phyloP scores from a whole-genome alignment of 2,888 invertebrate genomes.

The Philopedon plagiatum region DNA sequence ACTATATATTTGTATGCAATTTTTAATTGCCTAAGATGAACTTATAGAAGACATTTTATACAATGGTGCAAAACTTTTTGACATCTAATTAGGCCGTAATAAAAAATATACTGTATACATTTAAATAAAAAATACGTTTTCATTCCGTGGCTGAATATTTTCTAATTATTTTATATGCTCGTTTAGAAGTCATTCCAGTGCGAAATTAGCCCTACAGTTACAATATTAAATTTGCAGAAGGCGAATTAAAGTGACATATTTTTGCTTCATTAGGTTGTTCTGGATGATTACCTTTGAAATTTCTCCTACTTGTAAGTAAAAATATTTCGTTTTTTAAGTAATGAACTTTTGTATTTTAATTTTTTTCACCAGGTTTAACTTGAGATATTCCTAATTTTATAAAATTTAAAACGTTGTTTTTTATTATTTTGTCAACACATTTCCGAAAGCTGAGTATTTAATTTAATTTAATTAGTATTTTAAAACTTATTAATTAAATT shows the following conservation, averaged over 20 bases:
- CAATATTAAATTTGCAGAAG: conserved; percentile 7
- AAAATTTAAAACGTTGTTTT: not conserved
- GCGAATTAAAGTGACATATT: conserved; percentile 5
- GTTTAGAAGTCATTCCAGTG: not conserved
- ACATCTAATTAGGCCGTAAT: no score
- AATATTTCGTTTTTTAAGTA: not conserved
- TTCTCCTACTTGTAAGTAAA: not conserved
- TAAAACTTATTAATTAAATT: no score
- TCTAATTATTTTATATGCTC: not conserved
- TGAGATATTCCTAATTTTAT: not conserved
- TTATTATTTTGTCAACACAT: not conserved
- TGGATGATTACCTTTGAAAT: conserved; percentile 4
- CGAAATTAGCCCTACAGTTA: conserved; percentile 7
- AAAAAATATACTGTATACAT: not conserved
- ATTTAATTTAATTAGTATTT: no score
- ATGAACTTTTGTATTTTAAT: not conserved
- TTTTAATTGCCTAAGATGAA: no score
- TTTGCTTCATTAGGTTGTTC: conserved; percentile 2
- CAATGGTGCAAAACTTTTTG: no score
- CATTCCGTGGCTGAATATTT: not conserved
- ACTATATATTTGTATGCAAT: no score
- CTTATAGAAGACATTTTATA: no score
- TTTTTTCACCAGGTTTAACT: not conserved
- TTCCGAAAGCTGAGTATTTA: not conserved
- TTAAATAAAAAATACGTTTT: not conserved